Evolutionary conservation across 2,888 invertebrate species (phyloP).

Genomic region (Griposia aprilina): DNA sequence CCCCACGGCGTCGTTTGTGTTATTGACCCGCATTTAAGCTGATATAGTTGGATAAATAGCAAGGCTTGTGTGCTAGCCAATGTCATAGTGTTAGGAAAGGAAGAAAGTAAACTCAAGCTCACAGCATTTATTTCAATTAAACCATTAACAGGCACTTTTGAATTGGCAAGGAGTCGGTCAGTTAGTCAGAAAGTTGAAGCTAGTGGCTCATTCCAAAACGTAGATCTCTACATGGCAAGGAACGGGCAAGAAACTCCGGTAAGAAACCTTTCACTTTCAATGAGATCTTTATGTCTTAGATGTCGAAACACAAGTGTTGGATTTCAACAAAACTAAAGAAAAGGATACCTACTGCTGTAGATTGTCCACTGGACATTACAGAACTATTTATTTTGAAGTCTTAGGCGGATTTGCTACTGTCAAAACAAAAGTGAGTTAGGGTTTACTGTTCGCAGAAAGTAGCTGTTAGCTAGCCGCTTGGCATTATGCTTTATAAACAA

Average conservation of each 20-base stretch:
- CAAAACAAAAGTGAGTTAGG: not conserved
- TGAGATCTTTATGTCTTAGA: constrained; percentile 23
- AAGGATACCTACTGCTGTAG: not conserved
- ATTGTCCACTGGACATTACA: not conserved
- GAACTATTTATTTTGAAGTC: not conserved
- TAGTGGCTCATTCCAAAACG: too few species aligned
- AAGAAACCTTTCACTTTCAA: constrained; percentile 51
- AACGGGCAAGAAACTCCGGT: too few species aligned
- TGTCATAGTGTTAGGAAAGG: constrained; percentile 68
- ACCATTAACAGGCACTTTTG: too few species aligned
- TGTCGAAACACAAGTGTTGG: not conserved
- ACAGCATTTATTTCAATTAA: too few species aligned
- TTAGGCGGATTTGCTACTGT: not conserved
- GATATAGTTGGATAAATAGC: constrained; percentile 71
- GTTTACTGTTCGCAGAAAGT: not conserved
- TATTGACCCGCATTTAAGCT: constrained; percentile 77
- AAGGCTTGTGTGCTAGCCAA: constrained; percentile 73
- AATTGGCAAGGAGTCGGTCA: too few species aligned
- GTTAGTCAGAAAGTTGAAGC: too few species aligned
- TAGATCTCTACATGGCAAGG: too few species aligned
- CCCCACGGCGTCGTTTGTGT: constrained; percentile 72
- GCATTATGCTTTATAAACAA: not conserved
- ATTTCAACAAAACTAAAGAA: not conserved
- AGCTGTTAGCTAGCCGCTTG: not conserved
- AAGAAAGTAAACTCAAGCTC: constrained; percentile 41